Evolutionary conservation across 2,113 vertebrate genomes (phyloP).

Genomic region (Gobiocypris rarus): DNA sequence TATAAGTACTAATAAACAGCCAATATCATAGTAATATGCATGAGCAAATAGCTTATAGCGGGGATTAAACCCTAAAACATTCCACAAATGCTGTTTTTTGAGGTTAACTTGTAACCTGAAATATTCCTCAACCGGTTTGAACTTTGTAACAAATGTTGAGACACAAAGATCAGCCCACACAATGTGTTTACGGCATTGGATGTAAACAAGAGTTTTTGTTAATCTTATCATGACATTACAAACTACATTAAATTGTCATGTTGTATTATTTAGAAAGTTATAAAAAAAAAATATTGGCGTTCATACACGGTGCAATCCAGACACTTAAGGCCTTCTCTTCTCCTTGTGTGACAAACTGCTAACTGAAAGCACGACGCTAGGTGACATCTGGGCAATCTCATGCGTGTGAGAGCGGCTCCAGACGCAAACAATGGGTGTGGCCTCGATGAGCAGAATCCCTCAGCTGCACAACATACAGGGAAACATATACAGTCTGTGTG

Average conservation of each 20-base stretch:
- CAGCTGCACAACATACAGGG: not conserved
- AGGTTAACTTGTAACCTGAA: not conserved
- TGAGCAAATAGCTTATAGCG: too few species aligned
- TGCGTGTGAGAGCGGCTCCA: not conserved
- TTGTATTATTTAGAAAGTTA: not conserved
- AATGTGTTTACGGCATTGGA: not conserved
- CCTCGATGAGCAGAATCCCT: not conserved
- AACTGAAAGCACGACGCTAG: not conserved
- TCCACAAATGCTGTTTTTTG: not conserved
- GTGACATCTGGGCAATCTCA: constrained; percentile 24
- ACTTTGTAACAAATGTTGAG: not conserved
- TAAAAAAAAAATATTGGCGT: not conserved
- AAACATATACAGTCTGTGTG: not conserved
- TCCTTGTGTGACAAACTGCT: not conserved
- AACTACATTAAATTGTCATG: not conserved
- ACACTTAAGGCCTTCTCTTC: not conserved
- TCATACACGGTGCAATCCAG: not conserved
- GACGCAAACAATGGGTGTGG: not conserved
- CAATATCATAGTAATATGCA: too few species aligned
- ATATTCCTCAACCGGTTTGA: not conserved
- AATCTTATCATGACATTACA: not conserved
- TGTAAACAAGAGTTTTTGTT: not conserved
- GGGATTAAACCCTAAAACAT: too few species aligned
- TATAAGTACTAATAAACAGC: too few species aligned
- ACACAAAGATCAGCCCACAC: not conserved